A percentile compares a stretch with the other conserved stretches of the same genome.
phyloP scores from a whole-genome alignment of 2,113 vertebrate species.

The Meriones unguiculatus region DNA sequence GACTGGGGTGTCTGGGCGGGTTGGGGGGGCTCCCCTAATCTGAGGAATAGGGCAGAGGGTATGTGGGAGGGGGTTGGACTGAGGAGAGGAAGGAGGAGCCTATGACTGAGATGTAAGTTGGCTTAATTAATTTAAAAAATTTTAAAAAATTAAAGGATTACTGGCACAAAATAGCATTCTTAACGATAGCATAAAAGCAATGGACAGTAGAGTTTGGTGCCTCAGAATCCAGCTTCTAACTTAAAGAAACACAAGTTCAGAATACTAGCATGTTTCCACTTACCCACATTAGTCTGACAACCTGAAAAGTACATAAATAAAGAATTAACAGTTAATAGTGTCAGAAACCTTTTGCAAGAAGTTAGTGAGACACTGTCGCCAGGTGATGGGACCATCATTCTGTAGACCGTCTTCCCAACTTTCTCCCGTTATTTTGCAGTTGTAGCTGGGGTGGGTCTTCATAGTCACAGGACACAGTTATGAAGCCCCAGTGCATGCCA shows the following conservation, averaged over 20 bases:
- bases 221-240: neutral
- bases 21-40: too few relatives aligned
- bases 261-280: neutral
- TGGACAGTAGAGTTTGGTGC: neutral
- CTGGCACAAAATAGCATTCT: neutral
- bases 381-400: neutral
- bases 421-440: neutral
- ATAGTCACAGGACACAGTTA: neutral
- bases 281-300: conserved; percentile 17
- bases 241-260: conserved; percentile 36
- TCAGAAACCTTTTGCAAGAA: neutral
- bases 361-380: neutral
- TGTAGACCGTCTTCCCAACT: neutral
- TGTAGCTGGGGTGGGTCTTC: neutral
- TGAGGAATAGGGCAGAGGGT: too few relatives aligned
- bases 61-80: too few relatives aligned
- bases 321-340: neutral
- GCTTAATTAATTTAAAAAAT: too few relatives aligned
- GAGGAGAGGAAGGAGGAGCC: too few relatives aligned
- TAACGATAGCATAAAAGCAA: neutral
- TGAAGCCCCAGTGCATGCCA: neutral
- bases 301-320: neutral
- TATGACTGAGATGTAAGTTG: too few relatives aligned
- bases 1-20: too few relatives aligned
- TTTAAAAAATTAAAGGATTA: neutral